Evolutionary conservation across 2,888 invertebrate species (phyloP), one percentile per base, ranked within the genome.

Genomic region (Dendrolimus houi): DNA sequence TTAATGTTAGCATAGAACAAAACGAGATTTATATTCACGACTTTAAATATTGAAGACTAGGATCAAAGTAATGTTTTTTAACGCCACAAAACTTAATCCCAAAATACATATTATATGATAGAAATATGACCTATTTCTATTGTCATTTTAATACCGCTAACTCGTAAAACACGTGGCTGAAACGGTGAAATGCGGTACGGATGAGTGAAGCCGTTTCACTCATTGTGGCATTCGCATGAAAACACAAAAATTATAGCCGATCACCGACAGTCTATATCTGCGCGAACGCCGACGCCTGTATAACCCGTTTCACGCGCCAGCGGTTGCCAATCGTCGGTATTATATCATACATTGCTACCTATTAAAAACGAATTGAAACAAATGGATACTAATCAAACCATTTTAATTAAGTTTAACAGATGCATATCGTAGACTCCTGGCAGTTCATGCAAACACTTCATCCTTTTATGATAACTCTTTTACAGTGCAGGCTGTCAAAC

Each of bases 201-300:
- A 69, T 63, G 67, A 69, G 70, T 72, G 70, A 52, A 69, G 75
- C 74, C 74, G 80, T 81, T 81, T 79, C 78, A 75, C 76, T 77
- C 78, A 81, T 81, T 83, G 85, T 84, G 79, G 78, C 76, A 74
- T 79, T 77, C 73, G 67, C 67, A 69, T 58, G 70, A 69, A 77
- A 83, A 80, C 81, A 85, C 89, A 90, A 89, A 89, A 89, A 90
- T 90, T 90, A 89, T 89, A 90, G 90, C 72, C 88, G 88, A 90
- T 90, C 89, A 86, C 88, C 84, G 83, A 77, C 83, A 79, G 83
- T 87, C 89, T 90, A 89, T 87, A 87, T 87, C 81, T 77, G 87
- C 76, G 68, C 79, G 71, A 69, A 74, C 79, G 77, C 76, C 71
- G 76, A 58, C 64, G 47, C 55, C 71, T 73, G 83, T 90, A 89